phyloP scores from a whole-genome alignment of 2,113 vertebrate species.

The Platanista minor region DNA sequence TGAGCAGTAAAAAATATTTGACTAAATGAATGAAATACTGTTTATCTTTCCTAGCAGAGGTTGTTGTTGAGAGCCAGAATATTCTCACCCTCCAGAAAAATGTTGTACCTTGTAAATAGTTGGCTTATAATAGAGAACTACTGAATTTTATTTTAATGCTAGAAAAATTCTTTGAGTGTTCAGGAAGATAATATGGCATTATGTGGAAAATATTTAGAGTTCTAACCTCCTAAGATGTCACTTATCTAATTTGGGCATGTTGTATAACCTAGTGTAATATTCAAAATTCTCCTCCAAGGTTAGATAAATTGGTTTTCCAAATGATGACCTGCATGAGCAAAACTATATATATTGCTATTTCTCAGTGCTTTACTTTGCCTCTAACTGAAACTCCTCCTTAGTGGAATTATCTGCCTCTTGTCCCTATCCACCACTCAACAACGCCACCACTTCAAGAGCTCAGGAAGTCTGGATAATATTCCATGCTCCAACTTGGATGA shows the following conservation, averaged over 20 bases:
- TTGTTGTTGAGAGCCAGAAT: not conserved
- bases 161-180: not conserved
- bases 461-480: not conserved
- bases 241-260: not conserved
- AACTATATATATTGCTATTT: not conserved
- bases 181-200: not conserved
- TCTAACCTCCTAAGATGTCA: not conserved
- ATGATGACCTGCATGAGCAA: not conserved
- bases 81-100: not conserved
- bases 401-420: not conserved
- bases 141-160: not conserved
- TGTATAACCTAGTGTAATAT: not conserved
- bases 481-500: not conserved
- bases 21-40: not conserved
- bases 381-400: not conserved
- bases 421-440: not conserved
- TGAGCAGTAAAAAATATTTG: not conserved
- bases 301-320: not conserved
- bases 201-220: not conserved
- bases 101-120: not conserved
- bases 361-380: not conserved
- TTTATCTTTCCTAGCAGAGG: not conserved
- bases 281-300: not conserved
- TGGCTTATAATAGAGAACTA: not conserved
- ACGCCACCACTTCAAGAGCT: not conserved